Evolutionary conservation across 2,888 invertebrate genomes (phyloP), one percentile per base, ranked within the genome.

Genomic region (Synanthedon myopaeformis): DNA sequence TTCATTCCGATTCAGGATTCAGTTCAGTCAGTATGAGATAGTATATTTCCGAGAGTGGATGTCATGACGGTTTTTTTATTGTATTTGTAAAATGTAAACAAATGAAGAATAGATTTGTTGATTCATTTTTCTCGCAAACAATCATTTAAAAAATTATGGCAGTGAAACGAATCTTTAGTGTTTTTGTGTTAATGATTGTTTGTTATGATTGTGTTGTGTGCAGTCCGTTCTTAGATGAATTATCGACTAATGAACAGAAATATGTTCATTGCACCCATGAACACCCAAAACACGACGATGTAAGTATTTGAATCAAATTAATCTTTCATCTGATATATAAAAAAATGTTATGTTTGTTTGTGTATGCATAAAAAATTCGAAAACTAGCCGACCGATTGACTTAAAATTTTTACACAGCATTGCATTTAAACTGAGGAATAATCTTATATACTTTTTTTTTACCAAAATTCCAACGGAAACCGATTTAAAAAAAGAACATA

Each of bases 231-330:
- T 70, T 74, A 23, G 65, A 67, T 53, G 66, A 70, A 59, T 63
- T 67, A 58, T 56, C 58, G 13, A 63, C 63, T 0, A 70, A 61
- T 56, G 77, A 74, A 55, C 73, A 77, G 57, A 58, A 61, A 23
- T 76, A 81, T 68, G 72, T 73, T 4, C 89, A 89, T 62, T 92
- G 92, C 75, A 90, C 83, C 52, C 92, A 92, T 64, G 84, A 90
- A 58, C 92, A 92, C 75, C 92, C 92, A 3, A 90, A 89, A 67
- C 89, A 89, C 54, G 89, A 92, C 69, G 91, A 92, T 90, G 92
- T 92, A 71, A 88, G 89, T 82, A 42, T 28, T 51, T 14, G 1
- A 48, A 23, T 23, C 23, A 23, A 23, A 23, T 23, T 23, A 23
- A 19, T 19, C 19, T 19, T 19, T 48, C 19, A 3, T 19, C 19